Percentiles rank a stretch among this genome's conserved stretches.
Conservation (phyloP, 2,797 vertebrate genomes). For the Poecilia wingei region DNA sequence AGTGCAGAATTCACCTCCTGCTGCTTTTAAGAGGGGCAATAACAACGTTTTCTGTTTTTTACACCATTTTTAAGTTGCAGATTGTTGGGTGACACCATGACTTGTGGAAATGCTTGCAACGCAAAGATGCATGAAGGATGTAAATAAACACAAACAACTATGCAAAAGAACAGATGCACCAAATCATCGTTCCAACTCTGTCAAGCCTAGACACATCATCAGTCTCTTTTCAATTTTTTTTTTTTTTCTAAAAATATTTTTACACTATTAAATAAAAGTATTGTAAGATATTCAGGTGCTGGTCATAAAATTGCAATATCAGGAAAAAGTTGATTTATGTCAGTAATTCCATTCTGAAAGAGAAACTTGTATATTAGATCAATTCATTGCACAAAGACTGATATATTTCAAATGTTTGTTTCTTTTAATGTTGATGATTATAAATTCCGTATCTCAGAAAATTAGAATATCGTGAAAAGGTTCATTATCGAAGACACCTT, state of each 20-base stretch:
- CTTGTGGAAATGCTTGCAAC: slow-evolving; percentile 13
- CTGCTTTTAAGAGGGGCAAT: slow-evolving; percentile 12
- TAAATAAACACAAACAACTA: slow-evolving; percentile 28
- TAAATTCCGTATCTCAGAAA: too few relatives aligned
- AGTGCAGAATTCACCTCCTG: slow-evolving; percentile 31
- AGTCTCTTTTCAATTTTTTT: slow-evolving; percentile 28
- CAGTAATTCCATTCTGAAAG: too few relatives aligned
- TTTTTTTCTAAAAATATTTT: slow-evolving; percentile 35
- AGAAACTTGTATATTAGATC: too few relatives aligned
- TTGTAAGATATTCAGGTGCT: background rate
- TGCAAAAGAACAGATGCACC: background rate
- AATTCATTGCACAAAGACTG: too few relatives aligned
- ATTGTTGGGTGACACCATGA: background rate
- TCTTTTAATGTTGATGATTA: too few relatives aligned
- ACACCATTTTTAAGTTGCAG: slow-evolving; percentile 17
- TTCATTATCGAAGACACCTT: too few relatives aligned
- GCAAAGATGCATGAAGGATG: slow-evolving; percentile 19
- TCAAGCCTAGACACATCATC: slow-evolving; percentile 4
- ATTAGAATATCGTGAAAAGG: too few relatives aligned
- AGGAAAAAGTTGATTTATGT: too few relatives aligned
- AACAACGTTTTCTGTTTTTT: slow-evolving; percentile 16
- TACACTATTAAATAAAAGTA: slow-evolving; percentile 60
- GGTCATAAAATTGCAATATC: too few relatives aligned
- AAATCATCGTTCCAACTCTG: slow-evolving; percentile 4
- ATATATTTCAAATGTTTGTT: too few relatives aligned